Evolutionary conservation across 1,140 invertebrate species (phyloP).

Genomic region (Coptotermes formosanus): DNA sequence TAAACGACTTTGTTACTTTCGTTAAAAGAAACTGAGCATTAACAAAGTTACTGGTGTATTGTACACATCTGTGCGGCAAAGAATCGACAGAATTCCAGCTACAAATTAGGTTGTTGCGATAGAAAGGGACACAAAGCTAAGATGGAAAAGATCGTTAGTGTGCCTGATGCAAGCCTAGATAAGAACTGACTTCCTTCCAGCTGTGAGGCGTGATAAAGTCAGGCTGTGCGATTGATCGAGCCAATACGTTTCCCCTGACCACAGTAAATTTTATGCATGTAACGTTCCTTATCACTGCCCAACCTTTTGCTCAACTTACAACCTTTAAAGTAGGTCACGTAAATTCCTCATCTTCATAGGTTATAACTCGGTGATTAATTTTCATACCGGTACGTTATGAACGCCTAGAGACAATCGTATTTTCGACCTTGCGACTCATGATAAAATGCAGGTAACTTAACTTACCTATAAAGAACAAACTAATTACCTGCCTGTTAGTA

Average conservation of each 20-base stretch:
- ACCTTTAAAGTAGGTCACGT: neutral
- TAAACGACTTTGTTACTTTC: no score
- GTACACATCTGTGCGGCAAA: no score
- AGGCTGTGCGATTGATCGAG: neutral
- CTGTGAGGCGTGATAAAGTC: neutral
- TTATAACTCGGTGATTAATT: neutral
- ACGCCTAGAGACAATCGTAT: neutral
- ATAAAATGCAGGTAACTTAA: no score
- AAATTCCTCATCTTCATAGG: neutral
- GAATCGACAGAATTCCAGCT: no score
- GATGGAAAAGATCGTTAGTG: neutral
- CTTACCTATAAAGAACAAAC: no score
- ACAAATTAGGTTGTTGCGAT: no score
- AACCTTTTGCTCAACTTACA: no score
- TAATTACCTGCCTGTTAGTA: no score
- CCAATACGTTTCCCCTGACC: neutral
- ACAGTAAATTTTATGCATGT: neutral
- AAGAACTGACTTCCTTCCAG: neutral
- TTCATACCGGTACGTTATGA: neutral
- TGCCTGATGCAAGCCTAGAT: neutral
- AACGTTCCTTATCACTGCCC: neutral
- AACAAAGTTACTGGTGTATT: no score
- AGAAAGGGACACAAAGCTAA: neutral
- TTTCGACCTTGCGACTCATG: neutral
- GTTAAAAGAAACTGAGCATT: no score